Evolutionary conservation across 2,797 vertebrate species (phyloP), one percentile per base, ranked within the genome.

Genomic region (Periparus ater): DNA sequence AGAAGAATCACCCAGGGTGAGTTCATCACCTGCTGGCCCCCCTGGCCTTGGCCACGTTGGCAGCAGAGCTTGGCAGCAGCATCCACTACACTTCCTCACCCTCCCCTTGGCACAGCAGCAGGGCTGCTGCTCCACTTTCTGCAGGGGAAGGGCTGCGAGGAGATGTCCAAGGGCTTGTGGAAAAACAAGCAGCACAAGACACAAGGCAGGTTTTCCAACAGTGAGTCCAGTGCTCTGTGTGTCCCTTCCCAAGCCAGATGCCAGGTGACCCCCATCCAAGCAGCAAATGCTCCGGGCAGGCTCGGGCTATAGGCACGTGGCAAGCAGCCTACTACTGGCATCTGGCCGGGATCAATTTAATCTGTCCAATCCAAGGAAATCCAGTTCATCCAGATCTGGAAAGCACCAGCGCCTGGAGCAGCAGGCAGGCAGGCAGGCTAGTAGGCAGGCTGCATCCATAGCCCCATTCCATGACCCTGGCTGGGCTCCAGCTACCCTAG

Each of bases 231-330:
- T 20, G 57, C 50, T 66, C 67, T n/a, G 8, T 6, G 1, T 42
- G 45, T 68, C 50, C 32, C 20, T 50, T 82, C 27, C 51, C 70
- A 82, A 85, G 58, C 15, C 67, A 29, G n/a, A 30, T n/a, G 57
- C 32, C 7, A 4, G 32, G 58, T 78, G 73, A 91, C 29, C 76
- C 30, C n/a, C 2, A 2, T 42, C 66, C 1, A 2, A 88, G 47
- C 34, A 65, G 47, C 11, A 63, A 60, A 50, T 0, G 1, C 53
- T 74, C 6, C 7, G 25, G 50, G 50, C n/a, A 70, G 51, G 48
- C 45, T 95, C 0, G 0, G 30, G 25, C 71, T 60, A 26, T 0
- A 0, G 87, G 60, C 83, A 74, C 0, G 1, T 26, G 66, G 66
- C 61, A 72, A 88, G 67, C 51, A 76, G 74, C 67, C 26, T 54